Conservation (phyloP, 2,113 vertebrate species). For the Actenoides lindsayi region DNA sequence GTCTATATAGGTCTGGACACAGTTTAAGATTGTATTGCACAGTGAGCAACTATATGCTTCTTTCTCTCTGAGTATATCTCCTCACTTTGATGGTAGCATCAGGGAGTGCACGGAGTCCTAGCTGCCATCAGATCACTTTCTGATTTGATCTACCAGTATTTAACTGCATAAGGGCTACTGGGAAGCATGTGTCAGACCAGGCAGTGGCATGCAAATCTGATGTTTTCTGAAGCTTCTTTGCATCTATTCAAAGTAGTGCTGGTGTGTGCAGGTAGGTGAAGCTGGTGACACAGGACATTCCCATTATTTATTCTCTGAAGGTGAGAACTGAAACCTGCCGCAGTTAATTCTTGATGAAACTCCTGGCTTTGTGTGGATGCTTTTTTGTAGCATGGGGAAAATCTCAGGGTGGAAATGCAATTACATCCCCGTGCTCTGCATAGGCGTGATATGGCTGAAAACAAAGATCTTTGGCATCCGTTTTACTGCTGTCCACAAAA, state of each 20-base stretch:
- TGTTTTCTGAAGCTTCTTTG: background rate
- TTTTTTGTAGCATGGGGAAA: background rate
- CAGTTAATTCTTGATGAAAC: background rate
- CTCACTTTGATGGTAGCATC: background rate
- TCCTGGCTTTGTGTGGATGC: background rate
- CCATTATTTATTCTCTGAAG: background rate
- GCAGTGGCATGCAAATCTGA: accelerated
- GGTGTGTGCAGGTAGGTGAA: background rate
- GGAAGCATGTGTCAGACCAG: accelerated
- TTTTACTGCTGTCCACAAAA: background rate
- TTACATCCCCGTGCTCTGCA: accelerated
- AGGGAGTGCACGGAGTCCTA: background rate
- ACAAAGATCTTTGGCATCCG: background rate
- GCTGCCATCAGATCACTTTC: background rate
- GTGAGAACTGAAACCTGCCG: background rate
- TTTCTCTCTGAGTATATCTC: background rate
- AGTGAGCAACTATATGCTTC: accelerated
- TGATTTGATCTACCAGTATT: background rate
- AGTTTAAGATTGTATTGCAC: background rate
- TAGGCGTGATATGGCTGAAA: background rate
- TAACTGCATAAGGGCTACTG: background rate
- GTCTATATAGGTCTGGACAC: background rate
- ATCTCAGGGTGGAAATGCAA: background rate
- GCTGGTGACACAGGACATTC: background rate
- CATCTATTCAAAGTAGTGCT: background rate